Evolutionary conservation across 2,797 vertebrate genomes (phyloP), one percentile per base, ranked within the genome.

Genomic region (Enteromius anoplus): DNA sequence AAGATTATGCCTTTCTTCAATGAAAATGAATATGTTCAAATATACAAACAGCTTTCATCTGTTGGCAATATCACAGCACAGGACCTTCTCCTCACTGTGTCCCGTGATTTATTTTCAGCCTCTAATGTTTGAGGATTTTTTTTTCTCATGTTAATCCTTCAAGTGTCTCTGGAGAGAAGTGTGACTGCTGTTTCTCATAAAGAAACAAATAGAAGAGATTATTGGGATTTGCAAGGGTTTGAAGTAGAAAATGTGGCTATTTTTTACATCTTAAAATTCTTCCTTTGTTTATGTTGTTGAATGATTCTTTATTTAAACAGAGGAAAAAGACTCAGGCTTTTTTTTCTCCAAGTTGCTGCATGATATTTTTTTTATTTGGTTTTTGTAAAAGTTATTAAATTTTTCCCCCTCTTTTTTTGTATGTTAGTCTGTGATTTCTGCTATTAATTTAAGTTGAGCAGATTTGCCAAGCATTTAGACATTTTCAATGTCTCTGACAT

Each of bases 301-400:
- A 23, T 85, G 55, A 77, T 68, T 84, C 21, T 70, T 79, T 85
- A 58, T 79, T 86, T 82, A 68, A 76, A 66, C 29, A 23, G 45
- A 65, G 60, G 53, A 78, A 32, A 86, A 75, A 71, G 88, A 83
- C 93, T 93, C 90, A 90, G 92, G 92, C 92, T 91, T 89, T 93
- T 32, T 45, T 92, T 45, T 89, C 93, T 92, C 93, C 90, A 93
- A 93, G 92, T 93, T 93, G 92, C 91, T 95, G 94, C 93, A 95
- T 95, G 93, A 92, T 14, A 75, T 26, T 26, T 26, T 75, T 75
- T 75, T 10, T 14, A 53, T 65, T 73, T 75, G 88, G 92, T 92
- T 91, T 92, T 91, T 92, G 10, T 93, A 89, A 92, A 86, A 87
- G 84, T 83, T 23, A 80, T 86, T 55, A 12, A 3, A 58, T 55